phyloP scores from a whole-genome alignment of 2,888 invertebrate species.

The Syritta pipiens region DNA sequence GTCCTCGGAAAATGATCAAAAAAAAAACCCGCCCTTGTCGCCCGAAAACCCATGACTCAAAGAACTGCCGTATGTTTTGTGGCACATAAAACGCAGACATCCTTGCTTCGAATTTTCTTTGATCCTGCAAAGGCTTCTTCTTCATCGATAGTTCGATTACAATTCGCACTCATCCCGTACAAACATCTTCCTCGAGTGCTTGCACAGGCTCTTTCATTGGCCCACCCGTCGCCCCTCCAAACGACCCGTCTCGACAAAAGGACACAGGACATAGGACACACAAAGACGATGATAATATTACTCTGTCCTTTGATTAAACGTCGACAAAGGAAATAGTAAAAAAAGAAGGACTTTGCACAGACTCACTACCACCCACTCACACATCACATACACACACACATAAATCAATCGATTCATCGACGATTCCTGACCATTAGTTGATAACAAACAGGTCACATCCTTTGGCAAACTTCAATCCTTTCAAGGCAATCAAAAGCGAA shows the following conservation, averaged over 20 bases:
- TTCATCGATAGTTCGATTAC: not conserved
- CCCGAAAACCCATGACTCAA: too few species aligned
- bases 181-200: not conserved
- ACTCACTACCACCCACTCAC: too few species aligned
- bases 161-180: slow-evolving; percentile 1
- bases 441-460: slow-evolving; percentile 47
- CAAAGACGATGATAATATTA: slow-evolving; percentile 1
- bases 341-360: slow-evolving; percentile 6
- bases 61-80: too few species aligned
- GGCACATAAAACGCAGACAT: too few species aligned
- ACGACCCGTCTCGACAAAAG: too few species aligned
- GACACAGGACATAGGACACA: too few species aligned
- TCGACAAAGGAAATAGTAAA: not conserved
- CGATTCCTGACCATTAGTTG: slow-evolving; percentile 30
- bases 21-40: too few species aligned
- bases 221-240: not conserved
- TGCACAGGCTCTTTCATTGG: not conserved
- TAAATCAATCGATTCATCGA: slow-evolving; percentile 2
- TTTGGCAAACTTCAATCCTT: slow-evolving; percentile 32
- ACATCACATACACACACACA: slow-evolving; percentile 30
- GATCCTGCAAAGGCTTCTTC: too few species aligned
- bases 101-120: too few species aligned
- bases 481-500: slow-evolving; percentile 16
- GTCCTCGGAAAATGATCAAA: too few species aligned
- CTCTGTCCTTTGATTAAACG: slow-evolving; percentile 27